Base-by-base conservation (phyloP, 2,888 invertebrate species). In the Invenusta paracnida region DNA sequence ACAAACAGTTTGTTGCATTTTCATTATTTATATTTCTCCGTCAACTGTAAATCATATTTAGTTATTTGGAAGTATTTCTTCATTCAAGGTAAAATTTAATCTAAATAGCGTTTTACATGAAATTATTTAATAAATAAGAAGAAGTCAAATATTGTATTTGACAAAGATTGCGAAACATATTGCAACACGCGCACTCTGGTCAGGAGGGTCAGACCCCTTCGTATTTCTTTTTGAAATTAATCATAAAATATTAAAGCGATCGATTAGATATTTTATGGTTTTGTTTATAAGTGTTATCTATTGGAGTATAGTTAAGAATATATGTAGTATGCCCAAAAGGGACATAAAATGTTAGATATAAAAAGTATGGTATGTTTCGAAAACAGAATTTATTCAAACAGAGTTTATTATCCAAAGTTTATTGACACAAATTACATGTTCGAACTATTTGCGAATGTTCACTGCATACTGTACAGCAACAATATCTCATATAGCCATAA, bases 381-480 rank as follows among this genome's bases (percentile, higher is more conserved):
- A 73, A 25, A 73, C 23, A 73, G 73, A 73, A 73, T 73, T 73
- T 73, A 73, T 73, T 73, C 2, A 73, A 73, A 5, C 5, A 73
- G 23, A 73, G 27, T n/a, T n/a, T n/a, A n/a, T n/a, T n/a, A n/a
- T n/a, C 27, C 5, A 73, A 73, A 5, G 73, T 73, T 73, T 73
- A 73, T 73, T 73, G 73, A 23, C 73, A 73, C 73, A 73, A 73
- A 25, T 73, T 73, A 73, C 73, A 73, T 73, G 73, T 73, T 23
- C 73, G 73, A 73, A 73, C 73, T 23, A 73, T 73, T 73, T 73
- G 73, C 5, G 73, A 73, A 73, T 73, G 73, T 73, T 73, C 73
- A 73, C 27, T 73, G 73, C 73, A 73, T 23, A 73, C 73, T 73
- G 11, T 73, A 73, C 73, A 23, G 17, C 73, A 23, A 23, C 73